Base-by-base conservation (phyloP, 2,113 vertebrate species). In the Panthera tigris region DNA sequence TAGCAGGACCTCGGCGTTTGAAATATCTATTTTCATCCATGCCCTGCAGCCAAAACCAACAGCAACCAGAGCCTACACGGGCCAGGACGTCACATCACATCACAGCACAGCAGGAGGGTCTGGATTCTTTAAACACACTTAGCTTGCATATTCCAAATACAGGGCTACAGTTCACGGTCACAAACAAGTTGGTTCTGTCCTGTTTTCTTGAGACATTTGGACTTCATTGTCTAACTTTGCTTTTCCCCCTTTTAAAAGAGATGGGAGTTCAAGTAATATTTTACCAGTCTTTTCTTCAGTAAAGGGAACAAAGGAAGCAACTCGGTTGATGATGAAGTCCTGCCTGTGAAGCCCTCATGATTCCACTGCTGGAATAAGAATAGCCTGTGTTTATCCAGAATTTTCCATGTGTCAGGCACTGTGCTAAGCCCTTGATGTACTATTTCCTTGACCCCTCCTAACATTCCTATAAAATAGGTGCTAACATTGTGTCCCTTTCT, bases 311-410 rank as follows among this genome's bases (percentile, higher is more conserved):
- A 13, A 48, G 39, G 61, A 27, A 96, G 76, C 52, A 89, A 48
- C 41, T 36, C 27, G 10, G 9, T 3, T 7, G 73, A 39, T 11
- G 73, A 23, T 1, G 27, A 41, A n/a, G 80, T 45, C 39, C 48
- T 3, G 10, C 27, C 27, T 3, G 10, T 0, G 57, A 18, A 0
- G 4, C 16, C n/a, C 27, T 15, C 2, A 1, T 14, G 1, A 1
- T 33, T 16, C 19, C 16, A 13, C 8, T 1, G 5, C 52, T 48
- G 2, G 2, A 69, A 31, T 6, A 68, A 1, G 0, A 29, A 15
- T 6, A 16, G 63, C 15, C n/a, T 23, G 63, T 3, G 1, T 61
- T 52, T 16, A 33, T 18, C 8, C 1, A 48, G 93, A 19, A 15
- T 45, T 23, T 66, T 78, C 39, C 66, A 7, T 19, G 33, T 1